Evolutionary conservation across 2,113 vertebrate species (phyloP).

Genomic region (Macquaria ambigua): DNA sequence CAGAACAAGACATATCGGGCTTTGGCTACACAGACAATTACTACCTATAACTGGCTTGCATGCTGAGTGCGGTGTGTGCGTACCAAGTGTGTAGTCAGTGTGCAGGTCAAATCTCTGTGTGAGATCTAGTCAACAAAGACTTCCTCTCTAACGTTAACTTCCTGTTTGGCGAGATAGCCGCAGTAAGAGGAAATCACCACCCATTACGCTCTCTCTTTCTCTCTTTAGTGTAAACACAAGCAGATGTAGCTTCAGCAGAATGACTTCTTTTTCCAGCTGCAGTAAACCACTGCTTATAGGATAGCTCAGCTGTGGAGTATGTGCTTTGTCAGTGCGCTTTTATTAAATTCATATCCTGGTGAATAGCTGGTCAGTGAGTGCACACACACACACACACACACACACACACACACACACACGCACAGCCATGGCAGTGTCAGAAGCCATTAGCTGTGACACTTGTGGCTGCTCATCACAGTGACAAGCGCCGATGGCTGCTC

Average conservation of each 20-base stretch:
- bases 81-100: constrained; percentile 10
- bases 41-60: not conserved
- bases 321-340: constrained; percentile 15
- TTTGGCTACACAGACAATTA: not conserved
- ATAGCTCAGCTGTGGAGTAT: not conserved
- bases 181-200: constrained; percentile 28
- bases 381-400: not conserved
- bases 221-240: constrained; percentile 11
- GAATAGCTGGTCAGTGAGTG: not conserved
- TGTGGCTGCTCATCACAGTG: constrained; percentile 27
- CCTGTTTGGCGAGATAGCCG: constrained; percentile 56
- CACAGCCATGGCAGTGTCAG: constrained; percentile 1
- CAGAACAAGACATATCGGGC: not conserved
- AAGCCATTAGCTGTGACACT: constrained; percentile 46
- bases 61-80: not conserved
- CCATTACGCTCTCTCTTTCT: not conserved
- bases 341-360: constrained; percentile 32
- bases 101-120: constrained; percentile 47
- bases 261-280: constrained; percentile 9
- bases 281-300: constrained; percentile 3
- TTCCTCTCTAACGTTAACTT: constrained; percentile 66
- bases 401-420: constrained; percentile 12
- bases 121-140: constrained; percentile 39
- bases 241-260: constrained; percentile 5
- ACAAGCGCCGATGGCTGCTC: constrained; percentile 12